Evolutionary conservation across 2,888 invertebrate species (phyloP).

Genomic region (Ophonus ardosiacus): DNA sequence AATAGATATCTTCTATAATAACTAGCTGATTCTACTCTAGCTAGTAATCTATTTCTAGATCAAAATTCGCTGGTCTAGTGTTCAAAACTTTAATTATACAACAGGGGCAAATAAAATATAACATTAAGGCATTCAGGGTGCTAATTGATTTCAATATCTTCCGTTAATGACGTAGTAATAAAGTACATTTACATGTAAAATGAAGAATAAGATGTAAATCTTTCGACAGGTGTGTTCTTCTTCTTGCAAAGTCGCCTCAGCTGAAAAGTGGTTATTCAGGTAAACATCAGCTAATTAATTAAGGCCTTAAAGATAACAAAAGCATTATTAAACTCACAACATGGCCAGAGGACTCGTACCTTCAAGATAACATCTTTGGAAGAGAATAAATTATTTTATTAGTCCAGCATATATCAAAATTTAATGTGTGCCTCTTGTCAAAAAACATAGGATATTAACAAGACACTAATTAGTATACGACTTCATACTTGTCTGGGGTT

Average conservation of each 20-base stretch:
- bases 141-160: slow-evolving; percentile 59
- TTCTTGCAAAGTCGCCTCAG: not conserved
- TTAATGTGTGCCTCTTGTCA: slow-evolving; percentile 41
- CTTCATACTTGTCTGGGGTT: slow-evolving; percentile 42
- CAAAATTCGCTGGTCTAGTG: slow-evolving; percentile 28
- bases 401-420: slow-evolving; percentile 45
- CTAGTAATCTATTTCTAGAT: not conserved
- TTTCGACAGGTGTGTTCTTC: slow-evolving; percentile 34
- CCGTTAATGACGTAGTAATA: slow-evolving; percentile 51
- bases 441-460: slow-evolving; percentile 50
- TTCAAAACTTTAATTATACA: slow-evolving; percentile 24
- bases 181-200: slow-evolving; percentile 57
- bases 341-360: slow-evolving; percentile 40
- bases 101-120: slow-evolving; percentile 32
- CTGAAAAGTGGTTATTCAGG: slow-evolving; percentile 53
- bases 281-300: slow-evolving; percentile 61
- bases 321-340: slow-evolving; percentile 49
- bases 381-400: slow-evolving; percentile 54
- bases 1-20: not conserved
- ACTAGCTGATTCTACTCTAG: not conserved
- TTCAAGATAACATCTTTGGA: slow-evolving; percentile 41
- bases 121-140: slow-evolving; percentile 11
- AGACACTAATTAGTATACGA: slow-evolving; percentile 52
- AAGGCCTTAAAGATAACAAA: slow-evolving; percentile 44
- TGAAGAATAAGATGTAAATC: slow-evolving; percentile 54